phyloP scores from a whole-genome alignment of 2,113 vertebrate species.

The Hippocampus abdominalis region DNA sequence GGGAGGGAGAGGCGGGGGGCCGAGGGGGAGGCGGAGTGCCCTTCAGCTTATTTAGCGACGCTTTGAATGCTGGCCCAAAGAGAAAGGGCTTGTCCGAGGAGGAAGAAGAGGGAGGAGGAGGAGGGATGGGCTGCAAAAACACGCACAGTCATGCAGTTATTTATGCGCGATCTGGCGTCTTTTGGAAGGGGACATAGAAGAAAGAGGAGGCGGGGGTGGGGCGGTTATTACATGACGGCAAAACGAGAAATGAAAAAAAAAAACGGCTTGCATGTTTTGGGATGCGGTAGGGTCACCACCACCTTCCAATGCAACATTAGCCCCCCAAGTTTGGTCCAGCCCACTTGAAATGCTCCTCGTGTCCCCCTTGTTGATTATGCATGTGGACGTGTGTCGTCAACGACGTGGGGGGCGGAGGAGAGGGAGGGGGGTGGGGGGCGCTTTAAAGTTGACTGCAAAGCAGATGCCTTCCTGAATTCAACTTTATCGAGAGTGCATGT shows the following conservation, averaged over 20 bases:
- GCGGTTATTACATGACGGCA: constrained; percentile 16
- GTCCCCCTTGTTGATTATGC: not conserved
- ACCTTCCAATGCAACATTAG: not conserved
- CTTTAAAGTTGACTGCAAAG: not conserved
- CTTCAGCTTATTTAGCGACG: constrained; percentile 71
- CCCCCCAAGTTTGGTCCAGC: not conserved
- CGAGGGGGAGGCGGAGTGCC: constrained; percentile 66
- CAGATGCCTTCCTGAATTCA: not conserved
- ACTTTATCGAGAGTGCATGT: not conserved
- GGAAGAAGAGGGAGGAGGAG: constrained; percentile 48
- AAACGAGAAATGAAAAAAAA: not conserved
- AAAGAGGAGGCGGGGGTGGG: no score
- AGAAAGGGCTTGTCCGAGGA: constrained; percentile 73
- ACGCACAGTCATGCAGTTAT: constrained; percentile 55
- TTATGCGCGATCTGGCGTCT: constrained; percentile 29
- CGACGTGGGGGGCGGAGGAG: not conserved
- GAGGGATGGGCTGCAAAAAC: constrained; percentile 57
- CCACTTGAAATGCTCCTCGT: not conserved
- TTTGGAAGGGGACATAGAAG: not conserved
- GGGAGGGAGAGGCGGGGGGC: constrained; percentile 52
- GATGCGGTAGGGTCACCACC: not conserved
- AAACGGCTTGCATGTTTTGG: not conserved
- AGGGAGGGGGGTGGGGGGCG: not conserved
- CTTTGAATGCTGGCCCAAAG: constrained; percentile 69
- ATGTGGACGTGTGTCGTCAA: not conserved